These are phyloP conservation scores for Hydroisotoma schaefferi DNA, from an alignment of 2,888 invertebrate genomes.

Conservation along the genomic window DNA sequence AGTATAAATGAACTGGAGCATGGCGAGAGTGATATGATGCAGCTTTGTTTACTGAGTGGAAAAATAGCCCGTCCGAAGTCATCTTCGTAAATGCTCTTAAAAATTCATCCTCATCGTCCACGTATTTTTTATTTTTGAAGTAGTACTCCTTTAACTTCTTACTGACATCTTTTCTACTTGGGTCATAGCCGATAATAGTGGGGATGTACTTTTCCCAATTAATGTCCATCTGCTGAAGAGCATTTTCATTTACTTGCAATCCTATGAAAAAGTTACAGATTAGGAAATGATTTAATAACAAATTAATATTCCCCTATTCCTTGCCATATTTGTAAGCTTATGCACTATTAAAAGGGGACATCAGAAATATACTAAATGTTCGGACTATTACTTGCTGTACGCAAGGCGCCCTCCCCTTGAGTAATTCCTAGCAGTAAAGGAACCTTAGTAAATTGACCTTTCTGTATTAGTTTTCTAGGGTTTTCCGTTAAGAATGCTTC, in stretches of 20 bases:
- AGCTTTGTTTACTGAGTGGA: slow-evolving; percentile 12
- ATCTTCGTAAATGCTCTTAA: slow-evolving; percentile 22
- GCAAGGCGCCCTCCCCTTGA: slow-evolving; percentile 25
- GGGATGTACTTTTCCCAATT: slow-evolving; percentile 3
- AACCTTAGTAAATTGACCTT: slow-evolving; percentile 24
- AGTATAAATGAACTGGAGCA: slow-evolving; percentile 32
- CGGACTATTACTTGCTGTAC: slow-evolving; percentile 19
- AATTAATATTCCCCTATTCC: too few species aligned
- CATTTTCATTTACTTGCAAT: slow-evolving; percentile 10
- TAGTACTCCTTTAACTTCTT: slow-evolving; percentile 26
- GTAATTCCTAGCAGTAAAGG: slow-evolving; percentile 24
- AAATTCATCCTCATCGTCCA: slow-evolving; percentile 16
- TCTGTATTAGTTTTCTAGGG: slow-evolving; percentile 8
- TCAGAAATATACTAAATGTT: neutral
- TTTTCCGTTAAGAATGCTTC: slow-evolving; percentile 28
- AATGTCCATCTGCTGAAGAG: slow-evolving; percentile 9
- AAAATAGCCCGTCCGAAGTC: slow-evolving; percentile 32
- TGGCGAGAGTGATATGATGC: slow-evolving; percentile 19
- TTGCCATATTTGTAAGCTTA: too few species aligned
- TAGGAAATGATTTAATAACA: neutral
- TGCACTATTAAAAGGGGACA: too few species aligned
- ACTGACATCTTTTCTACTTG: slow-evolving; percentile 7
- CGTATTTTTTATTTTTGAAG: slow-evolving; percentile 19
- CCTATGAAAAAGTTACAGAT: slow-evolving; percentile 9
- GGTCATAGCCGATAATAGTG: neutral